Evolutionary conservation across 2,113 vertebrate genomes (phyloP).

Genomic region (Colius striatus): DNA sequence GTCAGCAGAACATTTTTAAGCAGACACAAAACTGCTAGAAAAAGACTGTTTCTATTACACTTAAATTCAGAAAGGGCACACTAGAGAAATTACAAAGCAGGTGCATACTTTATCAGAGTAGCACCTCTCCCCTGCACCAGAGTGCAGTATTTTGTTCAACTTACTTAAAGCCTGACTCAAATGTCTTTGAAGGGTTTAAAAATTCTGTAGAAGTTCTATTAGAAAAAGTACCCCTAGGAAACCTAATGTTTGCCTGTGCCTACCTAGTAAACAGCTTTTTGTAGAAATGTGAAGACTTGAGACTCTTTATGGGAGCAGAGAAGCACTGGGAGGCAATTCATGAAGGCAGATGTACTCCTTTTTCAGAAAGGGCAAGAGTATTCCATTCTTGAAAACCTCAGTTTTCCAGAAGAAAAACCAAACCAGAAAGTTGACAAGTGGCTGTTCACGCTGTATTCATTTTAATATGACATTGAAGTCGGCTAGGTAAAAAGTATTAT

Average conservation of each 20-base stretch:
- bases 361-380: not conserved
- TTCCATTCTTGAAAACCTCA: not conserved
- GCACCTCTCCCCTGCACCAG: not conserved
- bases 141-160: not conserved
- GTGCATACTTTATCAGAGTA: too few relatives aligned
- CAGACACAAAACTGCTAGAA: not conserved
- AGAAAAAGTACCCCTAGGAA: not conserved
- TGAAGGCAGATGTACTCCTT: not conserved
- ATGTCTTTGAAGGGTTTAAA: not conserved
- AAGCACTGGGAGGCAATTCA: not conserved
- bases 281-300: not conserved
- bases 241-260: accelerated
- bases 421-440: not conserved
- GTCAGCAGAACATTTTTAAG: not conserved
- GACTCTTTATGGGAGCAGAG: not conserved
- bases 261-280: not conserved
- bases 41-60: not conserved
- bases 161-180: not conserved
- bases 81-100: not conserved
- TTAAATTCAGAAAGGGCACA: not conserved
- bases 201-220: not conserved
- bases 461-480: not conserved
- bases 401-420: not conserved
- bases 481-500: not conserved
- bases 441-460: not conserved